phyloP scores from a whole-genome alignment of 2,888 invertebrate genomes.

The Apamea monoglypha region DNA sequence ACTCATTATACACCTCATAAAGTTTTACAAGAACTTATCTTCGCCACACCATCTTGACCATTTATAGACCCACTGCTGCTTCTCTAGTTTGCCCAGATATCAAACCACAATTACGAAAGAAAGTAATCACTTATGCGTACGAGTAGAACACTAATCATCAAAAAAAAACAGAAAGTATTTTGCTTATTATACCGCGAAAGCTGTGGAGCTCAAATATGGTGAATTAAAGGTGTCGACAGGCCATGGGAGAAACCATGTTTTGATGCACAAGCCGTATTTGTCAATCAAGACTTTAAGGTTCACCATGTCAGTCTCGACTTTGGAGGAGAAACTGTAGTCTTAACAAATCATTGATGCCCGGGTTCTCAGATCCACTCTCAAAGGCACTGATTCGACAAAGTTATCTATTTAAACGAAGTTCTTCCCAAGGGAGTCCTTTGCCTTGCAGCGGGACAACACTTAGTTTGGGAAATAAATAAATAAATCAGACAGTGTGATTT shows the following conservation, averaged over 20 bases:
- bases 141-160: slow-evolving; percentile 18
- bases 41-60: neutral
- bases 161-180: slow-evolving; percentile 32
- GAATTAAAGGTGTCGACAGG: slow-evolving; percentile 30
- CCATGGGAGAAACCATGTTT: slow-evolving; percentile 32
- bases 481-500: no score
- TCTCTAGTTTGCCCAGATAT: neutral
- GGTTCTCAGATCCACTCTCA: neutral
- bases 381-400: neutral
- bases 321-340: neutral
- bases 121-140: slow-evolving; percentile 36
- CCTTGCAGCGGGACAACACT: no score
- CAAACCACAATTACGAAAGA: slow-evolving; percentile 24
- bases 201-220: slow-evolving; percentile 41
- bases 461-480: no score
- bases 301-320: neutral
- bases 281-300: neutral
- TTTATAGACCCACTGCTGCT: neutral
- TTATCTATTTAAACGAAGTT: neutral
- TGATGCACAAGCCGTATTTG: slow-evolving; percentile 12
- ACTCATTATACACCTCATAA: neutral
- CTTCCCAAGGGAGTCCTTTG: no score
- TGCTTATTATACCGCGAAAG: slow-evolving; percentile 49
- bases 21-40: neutral
- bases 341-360: neutral